A percentile compares a stretch with the other conserved stretches of the same genome.
phyloP scores from a whole-genome alignment of 2,888 invertebrate species.

The Epinotia brunnichana region DNA sequence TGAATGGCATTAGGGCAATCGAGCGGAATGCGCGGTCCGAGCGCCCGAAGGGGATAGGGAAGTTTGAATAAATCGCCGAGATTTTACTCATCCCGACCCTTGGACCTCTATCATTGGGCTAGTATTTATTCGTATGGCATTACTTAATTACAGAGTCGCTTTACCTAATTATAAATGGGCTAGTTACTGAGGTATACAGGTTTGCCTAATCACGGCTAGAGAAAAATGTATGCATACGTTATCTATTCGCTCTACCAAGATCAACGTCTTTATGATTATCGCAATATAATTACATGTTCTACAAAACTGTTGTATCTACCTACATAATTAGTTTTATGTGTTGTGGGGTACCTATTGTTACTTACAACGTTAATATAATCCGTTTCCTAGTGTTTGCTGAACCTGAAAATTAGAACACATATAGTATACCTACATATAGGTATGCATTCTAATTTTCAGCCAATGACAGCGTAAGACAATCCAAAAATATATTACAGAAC shows the following conservation, averaged over 20 bases:
- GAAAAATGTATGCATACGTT: too few species aligned
- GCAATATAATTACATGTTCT: too few species aligned
- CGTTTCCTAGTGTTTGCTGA: not conserved
- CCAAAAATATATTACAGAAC: too few species aligned
- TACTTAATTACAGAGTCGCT: too few species aligned
- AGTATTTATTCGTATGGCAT: too few species aligned
- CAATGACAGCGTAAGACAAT: not conserved
- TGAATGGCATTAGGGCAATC: constrained; percentile 43
- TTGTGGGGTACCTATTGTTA: not conserved
- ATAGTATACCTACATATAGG: too few species aligned
- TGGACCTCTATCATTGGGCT: not conserved
- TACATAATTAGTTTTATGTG: too few species aligned
- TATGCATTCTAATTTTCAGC: too few species aligned
- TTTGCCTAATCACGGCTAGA: not conserved
- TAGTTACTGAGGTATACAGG: not conserved
- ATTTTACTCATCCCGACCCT: not conserved
- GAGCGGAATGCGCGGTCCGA: constrained; percentile 36
- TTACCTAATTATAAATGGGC: too few species aligned
- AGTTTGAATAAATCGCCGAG: constrained; percentile 25
- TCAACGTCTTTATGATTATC: too few species aligned
- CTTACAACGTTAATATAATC: not conserved
- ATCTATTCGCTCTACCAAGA: too few species aligned
- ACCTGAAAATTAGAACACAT: not conserved
- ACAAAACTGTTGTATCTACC: too few species aligned
- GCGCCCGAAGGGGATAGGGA: constrained; percentile 29